These are phyloP conservation scores for Embidobia sp. DNA, from an alignment of 2,888 invertebrate species.

Conservation along the genomic window DNA sequence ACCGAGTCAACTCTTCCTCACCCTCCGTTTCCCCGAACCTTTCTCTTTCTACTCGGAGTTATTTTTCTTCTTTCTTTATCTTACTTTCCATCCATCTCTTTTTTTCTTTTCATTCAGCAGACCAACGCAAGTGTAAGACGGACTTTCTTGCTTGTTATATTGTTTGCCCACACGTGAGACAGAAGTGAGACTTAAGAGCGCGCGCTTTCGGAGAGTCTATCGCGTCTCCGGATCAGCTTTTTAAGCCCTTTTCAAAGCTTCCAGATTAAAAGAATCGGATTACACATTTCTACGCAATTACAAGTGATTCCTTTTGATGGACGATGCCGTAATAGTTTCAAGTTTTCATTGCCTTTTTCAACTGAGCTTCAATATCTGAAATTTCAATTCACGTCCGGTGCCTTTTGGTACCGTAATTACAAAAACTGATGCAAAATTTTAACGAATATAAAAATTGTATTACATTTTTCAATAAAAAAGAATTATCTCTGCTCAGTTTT, in stretches of 20 bases:
- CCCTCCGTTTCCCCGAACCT: slow-evolving; percentile 47
- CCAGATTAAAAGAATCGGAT: slow-evolving; percentile 14
- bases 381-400: too few species aligned
- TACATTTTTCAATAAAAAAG: too few species aligned
- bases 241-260: slow-evolving; percentile 5
- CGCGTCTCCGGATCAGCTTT: slow-evolving; percentile 23
- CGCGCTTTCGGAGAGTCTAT: slow-evolving; percentile 27
- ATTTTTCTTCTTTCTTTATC: not conserved
- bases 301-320: not conserved
- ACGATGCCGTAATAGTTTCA: too few species aligned
- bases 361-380: too few species aligned
- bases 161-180: slow-evolving; percentile 59
- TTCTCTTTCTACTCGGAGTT: not conserved
- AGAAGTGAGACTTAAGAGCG: slow-evolving; percentile 29
- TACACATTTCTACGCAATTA: slow-evolving; percentile 14
- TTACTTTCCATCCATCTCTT: not conserved
- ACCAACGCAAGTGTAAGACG: slow-evolving; percentile 66
- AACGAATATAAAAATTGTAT: too few species aligned
- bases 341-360: too few species aligned
- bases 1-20: slow-evolving; percentile 68
- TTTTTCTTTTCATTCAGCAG: slow-evolving; percentile 6
- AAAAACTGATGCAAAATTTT: too few species aligned
- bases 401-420: too few species aligned
- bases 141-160: slow-evolving; percentile 62
- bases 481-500: too few species aligned